These are phyloP conservation scores for Sorex araneus DNA, from an alignment of 2,113 vertebrate genomes.

Conservation along the genomic window DNA sequence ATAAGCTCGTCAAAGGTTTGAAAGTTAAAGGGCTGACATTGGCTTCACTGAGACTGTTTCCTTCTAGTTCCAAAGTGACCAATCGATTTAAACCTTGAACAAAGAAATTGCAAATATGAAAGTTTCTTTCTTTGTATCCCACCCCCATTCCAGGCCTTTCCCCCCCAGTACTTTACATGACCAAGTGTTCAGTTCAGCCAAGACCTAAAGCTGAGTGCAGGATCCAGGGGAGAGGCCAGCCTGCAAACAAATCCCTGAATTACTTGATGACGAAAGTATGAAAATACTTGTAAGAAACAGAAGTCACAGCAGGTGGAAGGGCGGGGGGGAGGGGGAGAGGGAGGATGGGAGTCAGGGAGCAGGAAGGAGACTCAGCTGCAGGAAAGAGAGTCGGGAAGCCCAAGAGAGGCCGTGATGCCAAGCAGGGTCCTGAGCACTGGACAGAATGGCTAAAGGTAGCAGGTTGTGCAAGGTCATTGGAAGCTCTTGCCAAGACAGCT, in stretches of 20 bases:
- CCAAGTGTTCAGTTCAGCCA: neutral
- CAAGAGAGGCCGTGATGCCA: neutral
- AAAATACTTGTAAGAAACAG: neutral
- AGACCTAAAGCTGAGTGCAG: neutral
- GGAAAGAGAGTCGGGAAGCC: neutral
- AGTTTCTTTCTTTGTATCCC: constrained; percentile 11
- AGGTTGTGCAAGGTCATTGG: neutral
- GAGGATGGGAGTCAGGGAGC: neutral
- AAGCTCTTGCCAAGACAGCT: neutral
- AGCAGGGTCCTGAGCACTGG: neutral
- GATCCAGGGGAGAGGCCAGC: neutral
- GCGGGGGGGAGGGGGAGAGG: neutral
- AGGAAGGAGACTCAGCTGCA: neutral
- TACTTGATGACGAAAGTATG: neutral
- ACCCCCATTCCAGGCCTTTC: neutral
- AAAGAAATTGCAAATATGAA: neutral
- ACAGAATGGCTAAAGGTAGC: neutral
- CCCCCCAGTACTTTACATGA: neutral
- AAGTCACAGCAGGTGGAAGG: neutral
- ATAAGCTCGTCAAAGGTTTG: constrained; percentile 90
- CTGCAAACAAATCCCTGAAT: neutral
- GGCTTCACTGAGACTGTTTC: constrained; percentile 94
- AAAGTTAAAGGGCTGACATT: constrained; percentile 94
- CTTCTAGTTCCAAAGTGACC: constrained; percentile 96
- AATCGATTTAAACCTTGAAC: constrained; percentile 92